phyloP scores from a whole-genome alignment of 2,113 vertebrate species.

The Chauna torquata region DNA sequence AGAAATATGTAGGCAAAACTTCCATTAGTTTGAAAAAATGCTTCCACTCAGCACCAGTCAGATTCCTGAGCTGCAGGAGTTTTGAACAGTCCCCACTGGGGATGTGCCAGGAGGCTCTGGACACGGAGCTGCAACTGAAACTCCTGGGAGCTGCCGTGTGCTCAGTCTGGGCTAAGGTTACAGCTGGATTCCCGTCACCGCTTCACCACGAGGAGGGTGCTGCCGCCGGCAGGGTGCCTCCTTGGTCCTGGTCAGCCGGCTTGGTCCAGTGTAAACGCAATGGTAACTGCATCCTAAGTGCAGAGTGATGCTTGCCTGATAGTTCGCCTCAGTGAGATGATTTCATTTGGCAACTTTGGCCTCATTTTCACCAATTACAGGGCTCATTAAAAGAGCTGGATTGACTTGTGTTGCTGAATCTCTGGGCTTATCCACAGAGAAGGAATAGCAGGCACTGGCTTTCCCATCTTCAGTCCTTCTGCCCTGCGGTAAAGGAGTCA shows the following conservation, averaged over 20 bases:
- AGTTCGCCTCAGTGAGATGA: not conserved
- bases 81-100: not conserved
- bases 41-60: not conserved
- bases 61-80: not conserved
- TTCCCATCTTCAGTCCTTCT: not conserved
- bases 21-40: slow-evolving; percentile 67
- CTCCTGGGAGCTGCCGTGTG: not conserved
- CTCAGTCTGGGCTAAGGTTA: not conserved
- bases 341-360: not conserved
- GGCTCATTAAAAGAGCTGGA: not conserved
- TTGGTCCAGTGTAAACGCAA: not conserved
- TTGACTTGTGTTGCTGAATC: not conserved
- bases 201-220: not conserved
- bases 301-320: not conserved
- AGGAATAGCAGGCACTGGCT: not conserved
- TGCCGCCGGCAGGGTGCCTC: not conserved
- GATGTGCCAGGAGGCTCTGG: not conserved
- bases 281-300: not conserved
- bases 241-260: not conserved
- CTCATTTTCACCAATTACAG: not conserved
- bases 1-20: slow-evolving; percentile 71
- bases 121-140: not conserved
- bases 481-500: not conserved
- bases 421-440: not conserved
- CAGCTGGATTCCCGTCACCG: not conserved